Conservation (phyloP, 2,797 vertebrate genomes). For the Megalops cyprinoides region DNA sequence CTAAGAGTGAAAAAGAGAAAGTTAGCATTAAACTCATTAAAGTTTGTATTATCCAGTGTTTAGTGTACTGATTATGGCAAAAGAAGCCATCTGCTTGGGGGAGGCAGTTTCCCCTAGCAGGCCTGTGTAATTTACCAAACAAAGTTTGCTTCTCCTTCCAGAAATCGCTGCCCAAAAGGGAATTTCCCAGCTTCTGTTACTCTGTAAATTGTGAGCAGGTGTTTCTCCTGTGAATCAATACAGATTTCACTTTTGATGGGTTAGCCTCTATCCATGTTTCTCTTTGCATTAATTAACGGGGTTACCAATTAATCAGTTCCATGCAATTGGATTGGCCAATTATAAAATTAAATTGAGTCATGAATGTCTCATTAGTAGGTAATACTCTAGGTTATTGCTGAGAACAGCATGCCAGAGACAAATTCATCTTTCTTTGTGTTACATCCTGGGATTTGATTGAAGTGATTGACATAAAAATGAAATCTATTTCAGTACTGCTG, state of each 20-base stretch:
- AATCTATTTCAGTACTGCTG: neutral
- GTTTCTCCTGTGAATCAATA: conserved; percentile 55
- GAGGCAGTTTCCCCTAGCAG: conserved; percentile 59
- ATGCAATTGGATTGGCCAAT: conserved; percentile 52
- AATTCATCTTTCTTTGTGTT: neutral
- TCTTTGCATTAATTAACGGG: conserved; percentile 59
- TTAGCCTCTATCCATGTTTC: conserved; percentile 47
- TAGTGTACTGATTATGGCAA: conserved; percentile 68
- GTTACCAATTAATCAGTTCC: conserved; percentile 64
- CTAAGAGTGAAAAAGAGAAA: conserved; percentile 62
- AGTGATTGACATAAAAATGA: neutral
- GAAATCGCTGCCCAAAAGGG: conserved; percentile 52
- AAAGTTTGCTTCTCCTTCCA: conserved; percentile 64
- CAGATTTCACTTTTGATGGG: conserved; percentile 55
- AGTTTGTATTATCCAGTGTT: conserved; percentile 76
- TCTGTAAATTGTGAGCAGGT: conserved; percentile 49
- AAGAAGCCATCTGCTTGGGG: conserved; percentile 77
- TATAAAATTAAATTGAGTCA: conserved; percentile 59
- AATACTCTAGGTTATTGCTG: conserved; percentile 10
- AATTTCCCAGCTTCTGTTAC: conserved; percentile 44
- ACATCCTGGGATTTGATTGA: neutral
- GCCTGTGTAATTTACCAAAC: conserved; percentile 68
- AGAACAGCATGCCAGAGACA: neutral
- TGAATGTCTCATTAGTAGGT: conserved; percentile 40
- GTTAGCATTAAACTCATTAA: conserved; percentile 77